Percentiles rank a stretch among this genome's conserved stretches.
Conservation (phyloP, 2,888 invertebrate genomes). For the Odontothrips loti region DNA sequence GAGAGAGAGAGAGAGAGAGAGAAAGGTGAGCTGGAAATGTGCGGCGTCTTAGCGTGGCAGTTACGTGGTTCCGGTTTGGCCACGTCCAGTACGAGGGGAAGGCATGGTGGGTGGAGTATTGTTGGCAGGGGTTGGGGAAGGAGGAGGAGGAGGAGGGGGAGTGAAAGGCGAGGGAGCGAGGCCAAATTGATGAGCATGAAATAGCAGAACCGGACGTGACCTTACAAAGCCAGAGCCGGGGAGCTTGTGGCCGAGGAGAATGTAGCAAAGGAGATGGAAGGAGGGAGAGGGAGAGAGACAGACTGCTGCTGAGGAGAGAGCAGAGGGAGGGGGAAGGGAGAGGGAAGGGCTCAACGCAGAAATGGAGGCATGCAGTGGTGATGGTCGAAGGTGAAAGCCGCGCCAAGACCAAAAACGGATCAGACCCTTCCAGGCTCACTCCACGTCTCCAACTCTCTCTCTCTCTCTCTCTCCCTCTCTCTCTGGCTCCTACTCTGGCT, state of each 20-base stretch:
- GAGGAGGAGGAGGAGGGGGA: not conserved
- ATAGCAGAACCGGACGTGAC: slow-evolving; percentile 4
- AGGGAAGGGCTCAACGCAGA: not conserved
- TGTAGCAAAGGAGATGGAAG: too few species aligned
- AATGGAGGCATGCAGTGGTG: too few species aligned
- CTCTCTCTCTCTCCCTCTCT: not conserved
- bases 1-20: not conserved
- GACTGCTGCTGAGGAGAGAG: not conserved
- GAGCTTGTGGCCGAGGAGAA: not conserved
- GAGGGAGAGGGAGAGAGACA: too few species aligned
- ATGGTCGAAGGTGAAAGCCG: too few species aligned
- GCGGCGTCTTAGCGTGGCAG: not conserved
- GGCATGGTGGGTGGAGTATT: not conserved
- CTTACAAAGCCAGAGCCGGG: not conserved
- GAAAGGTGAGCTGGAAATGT: not conserved
- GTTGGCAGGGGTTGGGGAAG: not conserved
- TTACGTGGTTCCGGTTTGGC: not conserved
- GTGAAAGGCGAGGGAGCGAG: not conserved
- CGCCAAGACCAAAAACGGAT: too few species aligned
- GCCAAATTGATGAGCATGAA: slow-evolving; percentile 21
- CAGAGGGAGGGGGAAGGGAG: not conserved
- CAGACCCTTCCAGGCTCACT: not conserved
- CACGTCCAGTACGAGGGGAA: not conserved
- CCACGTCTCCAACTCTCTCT: not conserved
- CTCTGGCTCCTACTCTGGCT: not conserved